A percentile compares a stretch with the other conserved stretches of the same genome.
Evolutionary conservation across 2,797 vertebrate genomes (phyloP).

Genomic region (Microctenopoma stevenorrisi): DNA sequence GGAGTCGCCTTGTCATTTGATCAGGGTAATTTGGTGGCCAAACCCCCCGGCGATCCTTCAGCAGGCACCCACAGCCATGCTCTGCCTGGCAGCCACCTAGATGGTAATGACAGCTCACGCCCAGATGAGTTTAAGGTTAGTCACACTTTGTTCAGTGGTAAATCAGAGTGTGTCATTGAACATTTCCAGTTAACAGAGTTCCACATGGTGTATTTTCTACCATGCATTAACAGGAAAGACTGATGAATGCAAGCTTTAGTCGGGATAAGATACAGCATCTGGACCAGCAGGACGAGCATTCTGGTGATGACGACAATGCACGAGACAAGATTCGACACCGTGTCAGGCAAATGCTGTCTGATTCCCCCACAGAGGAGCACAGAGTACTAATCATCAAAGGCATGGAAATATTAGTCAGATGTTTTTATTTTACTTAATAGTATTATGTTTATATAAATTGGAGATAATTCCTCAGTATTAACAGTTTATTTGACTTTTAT

Average conservation of each 20-base stretch:
- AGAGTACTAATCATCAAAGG: slow-evolving; percentile 65
- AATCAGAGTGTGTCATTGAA: slow-evolving; percentile 10
- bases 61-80: slow-evolving; percentile 76
- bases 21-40: slow-evolving; percentile 67
- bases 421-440: neutral
- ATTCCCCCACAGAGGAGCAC: slow-evolving; percentile 61
- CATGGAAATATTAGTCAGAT: slow-evolving; percentile 29
- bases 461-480: neutral
- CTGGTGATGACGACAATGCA: slow-evolving; percentile 66
- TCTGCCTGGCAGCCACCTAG: slow-evolving; percentile 64
- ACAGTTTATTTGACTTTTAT: neutral
- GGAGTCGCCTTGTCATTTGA: slow-evolving; percentile 67
- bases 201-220: slow-evolving; percentile 3
- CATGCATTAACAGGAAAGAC: slow-evolving; percentile 75
- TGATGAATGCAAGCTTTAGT: slow-evolving; percentile 82
- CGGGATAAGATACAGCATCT: slow-evolving; percentile 83
- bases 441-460: neutral
- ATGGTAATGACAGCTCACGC: slow-evolving; percentile 61
- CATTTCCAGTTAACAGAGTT: slow-evolving; percentile 1
- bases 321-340: slow-evolving; percentile 63
- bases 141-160: slow-evolving; percentile 1
- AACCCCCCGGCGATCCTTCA: slow-evolving; percentile 68
- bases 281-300: slow-evolving; percentile 80
- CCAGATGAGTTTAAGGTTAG: slow-evolving; percentile 81
- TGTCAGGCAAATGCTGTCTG: slow-evolving; percentile 65